phyloP scores from a whole-genome alignment of 64 coral and sea anemone genomes.

The Hydrozoanthus tunicans region DNA sequence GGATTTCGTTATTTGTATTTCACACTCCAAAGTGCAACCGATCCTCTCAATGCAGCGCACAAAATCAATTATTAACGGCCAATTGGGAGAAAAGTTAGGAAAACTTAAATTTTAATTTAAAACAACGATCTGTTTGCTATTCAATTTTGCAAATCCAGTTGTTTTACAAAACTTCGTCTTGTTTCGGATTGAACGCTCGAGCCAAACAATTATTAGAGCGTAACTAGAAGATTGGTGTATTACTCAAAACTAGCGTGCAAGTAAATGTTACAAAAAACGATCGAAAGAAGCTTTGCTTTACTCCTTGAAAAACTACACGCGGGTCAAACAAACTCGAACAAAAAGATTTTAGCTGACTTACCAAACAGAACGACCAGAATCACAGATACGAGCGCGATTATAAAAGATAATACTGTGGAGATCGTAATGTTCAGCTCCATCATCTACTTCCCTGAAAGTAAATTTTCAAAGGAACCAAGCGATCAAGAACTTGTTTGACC shows the following conservation, averaged over 20 bases:
- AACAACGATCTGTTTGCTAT: too few species aligned
- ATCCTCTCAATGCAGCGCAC: too few species aligned
- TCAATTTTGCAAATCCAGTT: too few species aligned
- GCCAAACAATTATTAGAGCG: neutral
- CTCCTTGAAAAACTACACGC: neutral
- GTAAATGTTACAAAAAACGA: neutral
- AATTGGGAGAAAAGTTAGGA: too few species aligned
- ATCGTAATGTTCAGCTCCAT: conserved; percentile 44
- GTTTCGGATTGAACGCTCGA: too few species aligned
- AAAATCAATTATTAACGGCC: too few species aligned
- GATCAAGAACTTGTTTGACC: conserved; percentile 9
- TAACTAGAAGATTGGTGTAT: neutral
- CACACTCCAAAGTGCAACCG: too few species aligned
- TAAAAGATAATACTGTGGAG: conserved; percentile 50
- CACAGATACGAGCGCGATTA: conserved; percentile 62
- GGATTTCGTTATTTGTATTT: too few species aligned
- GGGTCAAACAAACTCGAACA: neutral
- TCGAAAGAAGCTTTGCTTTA: neutral
- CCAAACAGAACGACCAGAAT: conserved; percentile 74
- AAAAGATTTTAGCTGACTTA: conserved; percentile 47
- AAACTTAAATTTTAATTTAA: too few species aligned
- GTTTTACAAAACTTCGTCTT: too few species aligned
- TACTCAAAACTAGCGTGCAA: neutral
- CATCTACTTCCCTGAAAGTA: neutral
- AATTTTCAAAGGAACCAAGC: neutral